A percentile compares a stretch with the other conserved stretches of the same genome.
Evolutionary conservation across 2,113 vertebrate genomes (phyloP).

Genomic region (Hippocampus guttulatus): DNA sequence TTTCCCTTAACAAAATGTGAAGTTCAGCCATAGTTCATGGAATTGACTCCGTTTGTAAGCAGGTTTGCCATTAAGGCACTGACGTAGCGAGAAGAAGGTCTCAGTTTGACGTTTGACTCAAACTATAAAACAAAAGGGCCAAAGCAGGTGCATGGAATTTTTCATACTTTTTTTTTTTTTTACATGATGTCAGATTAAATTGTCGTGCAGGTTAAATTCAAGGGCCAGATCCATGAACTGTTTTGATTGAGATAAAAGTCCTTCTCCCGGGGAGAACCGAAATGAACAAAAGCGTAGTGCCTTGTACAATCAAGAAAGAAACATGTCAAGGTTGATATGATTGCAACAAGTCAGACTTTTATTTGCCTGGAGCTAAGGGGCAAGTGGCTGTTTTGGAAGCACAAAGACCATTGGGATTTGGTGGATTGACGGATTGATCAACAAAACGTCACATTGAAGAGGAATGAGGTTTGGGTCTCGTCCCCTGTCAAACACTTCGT

Average conservation of each 20-base stretch:
- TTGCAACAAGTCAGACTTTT: not conserved
- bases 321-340: not conserved
- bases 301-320: not conserved
- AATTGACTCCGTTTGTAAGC: not conserved
- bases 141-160: no score
- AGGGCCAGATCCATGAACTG: not conserved
- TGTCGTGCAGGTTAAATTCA: not conserved
- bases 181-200: not conserved
- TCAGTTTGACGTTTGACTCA: not conserved
- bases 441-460: not conserved
- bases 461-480: not conserved
- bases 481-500: not conserved
- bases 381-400: not conserved
- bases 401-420: not conserved
- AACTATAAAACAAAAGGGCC: not conserved
- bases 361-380: not conserved
- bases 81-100: not conserved
- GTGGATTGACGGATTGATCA: slow-evolving; percentile 1
- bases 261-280: not conserved
- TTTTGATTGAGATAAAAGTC: not conserved
- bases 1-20: not conserved
- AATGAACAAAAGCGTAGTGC: not conserved
- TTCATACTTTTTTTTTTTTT: not conserved
- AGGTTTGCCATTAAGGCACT: not conserved
- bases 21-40: not conserved